Evolutionary conservation across 2,888 invertebrate genomes (phyloP), one percentile per base, ranked within the genome.

Genomic region (Helleia helle): DNA sequence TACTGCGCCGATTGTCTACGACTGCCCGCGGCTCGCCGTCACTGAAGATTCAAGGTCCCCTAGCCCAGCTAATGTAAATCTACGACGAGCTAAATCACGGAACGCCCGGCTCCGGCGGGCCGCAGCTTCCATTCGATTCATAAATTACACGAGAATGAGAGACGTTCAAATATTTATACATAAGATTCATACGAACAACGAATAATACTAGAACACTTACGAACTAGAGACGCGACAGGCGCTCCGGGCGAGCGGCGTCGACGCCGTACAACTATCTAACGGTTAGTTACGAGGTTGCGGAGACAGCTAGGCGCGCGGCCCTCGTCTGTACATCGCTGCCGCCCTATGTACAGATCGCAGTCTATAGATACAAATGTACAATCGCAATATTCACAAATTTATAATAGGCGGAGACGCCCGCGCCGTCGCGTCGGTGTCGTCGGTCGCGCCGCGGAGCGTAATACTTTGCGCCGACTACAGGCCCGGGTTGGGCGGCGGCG

Each of bases 401-500:
- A 74, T 74, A 76, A 67, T 68, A 70, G 70, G 73, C 71, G 70
- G 71, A 58, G 58, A 41, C 31, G 47, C 52, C 50, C 54, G 55
- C 55, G 53, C 52, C 55, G 57, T 48, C 55, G 56, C 55, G 44
- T 50, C 55, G 43, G 51, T 49, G 58, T 13, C 29, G 29, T 29
- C 29, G 30, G 14, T 52, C 52, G 46, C 50, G 50, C 61, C 65
- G 71, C 66, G 65, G 65, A 55, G 65, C 65, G 59, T 64, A 66
- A 68, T 67, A 67, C 71, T 67, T 58, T 54, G 56, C 59, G 58
- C 60, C 49, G 51, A 65, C 68, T 88, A 89, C 69, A 89, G 75
- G 47, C 87, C 88, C 50, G 88, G 87, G 65, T 86, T 87, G 56
- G 91, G 89, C 39, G 92, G 93, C 59, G 93, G 93, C 52, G 93